Percentiles rank a stretch among this genome's conserved stretches.
Conservation (phyloP, 2,113 vertebrate genomes). For the Dasyornis broadbenti region DNA sequence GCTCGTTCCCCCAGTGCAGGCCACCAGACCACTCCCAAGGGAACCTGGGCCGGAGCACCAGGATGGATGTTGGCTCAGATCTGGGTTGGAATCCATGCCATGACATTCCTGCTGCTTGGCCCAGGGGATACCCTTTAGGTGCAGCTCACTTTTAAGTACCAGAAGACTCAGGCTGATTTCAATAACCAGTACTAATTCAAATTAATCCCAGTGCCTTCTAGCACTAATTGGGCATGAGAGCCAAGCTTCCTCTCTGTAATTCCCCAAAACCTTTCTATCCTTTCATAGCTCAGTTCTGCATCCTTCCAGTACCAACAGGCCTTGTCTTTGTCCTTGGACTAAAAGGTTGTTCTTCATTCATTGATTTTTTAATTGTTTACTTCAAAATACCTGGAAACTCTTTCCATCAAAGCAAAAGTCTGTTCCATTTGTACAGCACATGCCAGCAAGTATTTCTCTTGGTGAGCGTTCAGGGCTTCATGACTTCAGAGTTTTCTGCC, state of each 20-base stretch:
- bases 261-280: neutral
- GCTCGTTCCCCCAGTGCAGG: neutral
- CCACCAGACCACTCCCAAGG: neutral
- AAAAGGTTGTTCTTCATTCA: neutral
- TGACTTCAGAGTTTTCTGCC: neutral
- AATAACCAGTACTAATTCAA: neutral
- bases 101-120: neutral
- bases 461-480: neutral
- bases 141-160: neutral
- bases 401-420: slow-evolving; percentile 3
- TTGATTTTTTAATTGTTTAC: slow-evolving; percentile 37
- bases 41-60: neutral
- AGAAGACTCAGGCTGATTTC: neutral
- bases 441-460: neutral
- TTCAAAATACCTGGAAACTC: slow-evolving; percentile 31
- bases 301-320: neutral
- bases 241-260: neutral
- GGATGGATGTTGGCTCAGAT: neutral
- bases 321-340: neutral
- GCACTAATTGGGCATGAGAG: neutral
- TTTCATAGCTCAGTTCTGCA: neutral
- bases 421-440: neutral
- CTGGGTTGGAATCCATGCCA: neutral
- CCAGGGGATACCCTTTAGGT: neutral
- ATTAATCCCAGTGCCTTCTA: neutral